A percentile compares a stretch with the other conserved stretches of the same genome.
phyloP scores from a whole-genome alignment of 2,888 invertebrate genomes.

The Cerastis leucographa region DNA sequence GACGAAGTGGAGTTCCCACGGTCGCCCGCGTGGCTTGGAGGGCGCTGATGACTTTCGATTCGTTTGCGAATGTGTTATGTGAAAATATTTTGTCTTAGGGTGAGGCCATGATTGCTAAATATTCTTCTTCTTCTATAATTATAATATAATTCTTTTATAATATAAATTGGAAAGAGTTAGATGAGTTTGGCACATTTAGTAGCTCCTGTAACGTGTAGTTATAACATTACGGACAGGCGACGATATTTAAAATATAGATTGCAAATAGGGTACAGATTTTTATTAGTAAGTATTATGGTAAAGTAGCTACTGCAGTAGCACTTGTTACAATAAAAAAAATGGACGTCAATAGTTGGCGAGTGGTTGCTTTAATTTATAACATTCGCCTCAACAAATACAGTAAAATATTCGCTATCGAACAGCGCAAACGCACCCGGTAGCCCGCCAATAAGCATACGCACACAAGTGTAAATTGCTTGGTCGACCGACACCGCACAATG shows the following conservation, averaged over 20 bases:
- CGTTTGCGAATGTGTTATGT: conserved; percentile 48
- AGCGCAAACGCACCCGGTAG: conserved; percentile 44
- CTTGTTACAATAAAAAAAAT: not conserved
- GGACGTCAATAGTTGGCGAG: not conserved
- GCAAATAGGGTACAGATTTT: not conserved
- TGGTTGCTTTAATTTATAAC: not conserved
- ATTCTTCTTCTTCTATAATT: not conserved
- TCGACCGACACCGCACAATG: conserved; percentile 79
- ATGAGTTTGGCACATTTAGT: not conserved
- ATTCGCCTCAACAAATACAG: conserved; percentile 19
- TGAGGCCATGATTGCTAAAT: not conserved
- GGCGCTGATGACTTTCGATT: conserved; percentile 60
- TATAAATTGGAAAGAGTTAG: no score
- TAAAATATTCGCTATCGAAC: conserved; percentile 57
- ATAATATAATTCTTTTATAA: no score
- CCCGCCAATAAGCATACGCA: conserved; percentile 67
- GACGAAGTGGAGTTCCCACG: conserved; percentile 75
- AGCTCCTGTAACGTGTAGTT: not conserved
- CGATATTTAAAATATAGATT: not conserved
- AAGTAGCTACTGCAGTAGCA: not conserved
- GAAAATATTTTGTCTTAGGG: not conserved
- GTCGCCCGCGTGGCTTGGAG: conserved; percentile 60
- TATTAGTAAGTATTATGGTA: not conserved
- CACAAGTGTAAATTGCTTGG: conserved; percentile 74
- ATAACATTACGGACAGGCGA: not conserved